These are phyloP conservation scores for Shinisaurus crocodilurus DNA, from an alignment of 2,113 vertebrate genomes.

Conservation along the genomic window DNA sequence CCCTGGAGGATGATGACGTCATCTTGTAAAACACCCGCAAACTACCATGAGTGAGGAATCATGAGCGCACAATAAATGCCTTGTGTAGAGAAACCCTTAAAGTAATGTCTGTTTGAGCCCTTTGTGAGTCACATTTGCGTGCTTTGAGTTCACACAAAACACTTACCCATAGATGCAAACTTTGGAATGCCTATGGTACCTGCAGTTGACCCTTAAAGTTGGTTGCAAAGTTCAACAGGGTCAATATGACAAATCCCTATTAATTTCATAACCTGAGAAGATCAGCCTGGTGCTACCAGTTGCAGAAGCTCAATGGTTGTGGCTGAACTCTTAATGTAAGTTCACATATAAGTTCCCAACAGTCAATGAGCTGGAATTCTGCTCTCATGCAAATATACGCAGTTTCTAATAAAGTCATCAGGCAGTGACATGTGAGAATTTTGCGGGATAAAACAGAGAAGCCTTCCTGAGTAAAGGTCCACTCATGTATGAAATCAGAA, in stretches of 20 bases:
- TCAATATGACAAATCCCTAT: background rate
- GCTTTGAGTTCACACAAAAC: background rate
- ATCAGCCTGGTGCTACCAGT: background rate
- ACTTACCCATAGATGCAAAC: background rate
- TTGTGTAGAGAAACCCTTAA: too few relatives aligned
- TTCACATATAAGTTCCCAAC: background rate
- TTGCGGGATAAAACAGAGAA: background rate
- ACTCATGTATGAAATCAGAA: too few relatives aligned
- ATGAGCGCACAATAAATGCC: too few relatives aligned
- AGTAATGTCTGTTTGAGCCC: too few relatives aligned
- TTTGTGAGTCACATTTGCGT: background rate
- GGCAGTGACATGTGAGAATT: background rate
- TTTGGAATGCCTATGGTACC: background rate
- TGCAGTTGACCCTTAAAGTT: background rate
- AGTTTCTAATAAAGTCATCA: background rate
- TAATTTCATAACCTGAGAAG: background rate
- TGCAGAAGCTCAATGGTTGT: background rate
- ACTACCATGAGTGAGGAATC: too few relatives aligned
- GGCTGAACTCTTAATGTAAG: too few relatives aligned
- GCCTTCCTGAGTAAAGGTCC: background rate
- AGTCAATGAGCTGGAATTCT: background rate
- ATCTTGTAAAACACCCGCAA: too few relatives aligned
- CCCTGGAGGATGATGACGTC: too few relatives aligned
- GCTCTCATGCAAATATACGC: background rate
- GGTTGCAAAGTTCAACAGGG: background rate